Evolutionary conservation across 2,113 vertebrate species (phyloP).

Genomic region (Dromaius novaehollandiae): DNA sequence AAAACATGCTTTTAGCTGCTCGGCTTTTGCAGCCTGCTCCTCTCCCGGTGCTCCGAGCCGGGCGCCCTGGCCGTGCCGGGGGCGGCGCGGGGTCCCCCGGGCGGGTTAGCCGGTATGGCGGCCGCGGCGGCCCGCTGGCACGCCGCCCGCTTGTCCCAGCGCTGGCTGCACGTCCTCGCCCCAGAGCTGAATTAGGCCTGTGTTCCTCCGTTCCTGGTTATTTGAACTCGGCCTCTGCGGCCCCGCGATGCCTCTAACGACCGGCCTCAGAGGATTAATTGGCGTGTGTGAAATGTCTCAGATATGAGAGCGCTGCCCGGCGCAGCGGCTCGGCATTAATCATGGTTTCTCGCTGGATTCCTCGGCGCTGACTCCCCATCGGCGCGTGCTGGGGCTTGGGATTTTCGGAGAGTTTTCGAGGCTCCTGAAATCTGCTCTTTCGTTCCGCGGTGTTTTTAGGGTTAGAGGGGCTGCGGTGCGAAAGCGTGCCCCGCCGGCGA

Average conservation of each 20-base stretch:
- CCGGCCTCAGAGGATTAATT: slow-evolving; percentile 21
- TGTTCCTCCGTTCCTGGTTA: neutral
- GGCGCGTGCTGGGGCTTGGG: neutral
- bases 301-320: slow-evolving; percentile 1
- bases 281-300: slow-evolving; percentile 26
- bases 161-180: neutral
- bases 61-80: neutral
- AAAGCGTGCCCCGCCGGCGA: too few species aligned
- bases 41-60: neutral
- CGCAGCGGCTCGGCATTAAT: neutral
- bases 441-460: neutral
- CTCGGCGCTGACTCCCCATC: neutral
- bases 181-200: neutral
- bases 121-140: neutral
- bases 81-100: too few species aligned
- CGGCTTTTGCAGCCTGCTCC: neutral
- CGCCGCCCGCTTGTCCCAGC: neutral
- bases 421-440: neutral
- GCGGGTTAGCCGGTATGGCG: neutral
- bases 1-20: neutral
- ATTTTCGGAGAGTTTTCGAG: accelerated
- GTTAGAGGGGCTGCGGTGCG: too few species aligned
- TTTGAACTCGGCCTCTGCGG: slow-evolving; percentile 3
- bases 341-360: slow-evolving; percentile 12
- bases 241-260: neutral